Evolutionary conservation across 2,797 vertebrate genomes (phyloP), one percentile per base, ranked within the genome.

Genomic region (Calcarius lapponicus): DNA sequence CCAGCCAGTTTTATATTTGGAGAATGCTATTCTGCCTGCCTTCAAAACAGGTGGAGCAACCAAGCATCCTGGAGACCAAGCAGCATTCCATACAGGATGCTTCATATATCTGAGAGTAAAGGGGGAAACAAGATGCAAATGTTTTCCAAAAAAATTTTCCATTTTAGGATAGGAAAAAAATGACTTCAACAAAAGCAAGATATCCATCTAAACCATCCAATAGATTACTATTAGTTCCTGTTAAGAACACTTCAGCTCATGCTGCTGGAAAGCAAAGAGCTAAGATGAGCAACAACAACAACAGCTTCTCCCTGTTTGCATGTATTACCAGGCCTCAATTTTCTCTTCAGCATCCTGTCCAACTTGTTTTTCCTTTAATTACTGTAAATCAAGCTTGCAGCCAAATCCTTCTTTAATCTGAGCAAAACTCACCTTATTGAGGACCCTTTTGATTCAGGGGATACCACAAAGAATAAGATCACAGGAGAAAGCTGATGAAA

Each of bases 361-460:
- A 86, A 93, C 88, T 95, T 94, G 81, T 93, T 93, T 95, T 95
- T 94, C 89, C 72, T 83, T 91, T 94, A 94, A 97, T 96, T 94
- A 93, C 13, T 62, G 65, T 92, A 90, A 88, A 87, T 50, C 54
- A 76, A 75, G 53, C 62, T 90, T 92, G 64, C 40, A 87, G 70
- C 69, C 62, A 91, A 88, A 86, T 79, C 56, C 74, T 20, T 74
- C 60, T 86, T 88, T 60, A 57, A 38, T 74, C 45, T 92, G 64
- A 71, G 65, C n/a, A 92, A 91, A 96, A 62, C 36, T 85, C n/a
- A 47, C 53, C 31, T 80, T 54, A 54, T 11, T 78, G 13, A 43
- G 34, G 57, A 79, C 40, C 48, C 34, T 84, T 95, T 58, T 71
- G 40, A 71, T 71, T 76, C 56, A 47, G 32, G 17, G 10, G 45